Conservation (phyloP, 2,888 invertebrate genomes). For the Athalia rosae region DNA sequence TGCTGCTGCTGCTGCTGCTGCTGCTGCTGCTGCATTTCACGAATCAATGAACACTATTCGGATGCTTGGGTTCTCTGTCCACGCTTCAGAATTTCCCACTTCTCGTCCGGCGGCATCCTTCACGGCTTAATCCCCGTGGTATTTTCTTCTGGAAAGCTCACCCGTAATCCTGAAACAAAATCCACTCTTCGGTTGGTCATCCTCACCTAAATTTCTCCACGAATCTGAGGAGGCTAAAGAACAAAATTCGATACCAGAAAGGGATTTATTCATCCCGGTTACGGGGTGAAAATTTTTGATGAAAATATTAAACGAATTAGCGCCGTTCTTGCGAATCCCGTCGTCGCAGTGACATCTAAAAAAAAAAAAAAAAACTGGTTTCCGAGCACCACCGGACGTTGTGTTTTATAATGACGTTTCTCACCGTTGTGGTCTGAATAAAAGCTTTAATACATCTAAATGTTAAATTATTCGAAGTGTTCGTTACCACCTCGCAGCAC, state of each 20-base stretch:
- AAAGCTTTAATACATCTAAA: slow-evolving; percentile 21
- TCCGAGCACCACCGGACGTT: slow-evolving; percentile 16
- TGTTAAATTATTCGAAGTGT: slow-evolving; percentile 30
- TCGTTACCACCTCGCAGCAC: slow-evolving; percentile 12
- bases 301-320: too few relatives aligned
- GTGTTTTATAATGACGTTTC: slow-evolving; percentile 12
- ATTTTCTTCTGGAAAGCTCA: slow-evolving; percentile 1
- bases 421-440: slow-evolving; percentile 2
- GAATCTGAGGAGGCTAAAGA: too few relatives aligned
- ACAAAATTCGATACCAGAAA: too few relatives aligned
- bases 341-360: too few relatives aligned
- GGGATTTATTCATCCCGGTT: too few relatives aligned
- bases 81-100: slow-evolving; percentile 11
- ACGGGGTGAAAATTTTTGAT: too few relatives aligned
- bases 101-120: neutral
- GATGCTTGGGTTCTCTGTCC: slow-evolving; percentile 7
- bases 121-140: slow-evolving; percentile 26
- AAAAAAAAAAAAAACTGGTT: too few relatives aligned
- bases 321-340: too few relatives aligned
- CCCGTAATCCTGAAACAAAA: neutral
- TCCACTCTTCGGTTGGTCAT: neutral
- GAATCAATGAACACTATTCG: slow-evolving; percentile 8
- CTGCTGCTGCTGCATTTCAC: slow-evolving; percentile 10
- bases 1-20: neutral
- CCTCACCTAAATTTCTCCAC: too few relatives aligned